A percentile compares a stretch with the other conserved stretches of the same genome.
Conservation (phyloP, 1,140 invertebrate genomes). For the Brachionus sp. region DNA sequence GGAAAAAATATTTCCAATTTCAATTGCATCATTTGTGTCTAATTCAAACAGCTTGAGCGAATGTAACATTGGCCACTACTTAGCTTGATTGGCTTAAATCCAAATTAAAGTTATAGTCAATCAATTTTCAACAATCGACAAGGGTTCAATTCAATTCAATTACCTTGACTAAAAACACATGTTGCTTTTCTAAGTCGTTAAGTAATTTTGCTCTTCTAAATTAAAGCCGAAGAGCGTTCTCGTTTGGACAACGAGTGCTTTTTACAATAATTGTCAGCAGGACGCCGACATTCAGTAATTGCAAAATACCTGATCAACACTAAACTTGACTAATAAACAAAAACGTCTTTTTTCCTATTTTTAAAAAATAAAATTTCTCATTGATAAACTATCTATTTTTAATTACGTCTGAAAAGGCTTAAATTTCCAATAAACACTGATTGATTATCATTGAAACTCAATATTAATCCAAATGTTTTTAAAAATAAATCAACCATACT, state of each 20-base stretch:
- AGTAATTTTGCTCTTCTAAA: constrained; percentile 14
- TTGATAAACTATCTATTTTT: neutral
- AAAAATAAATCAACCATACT: constrained; percentile 1
- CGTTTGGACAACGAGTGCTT: constrained; percentile 19
- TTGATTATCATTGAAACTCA: constrained; percentile 10
- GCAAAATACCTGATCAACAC: neutral
- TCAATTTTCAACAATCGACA: constrained; percentile 10
- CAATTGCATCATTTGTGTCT: constrained; percentile 23
- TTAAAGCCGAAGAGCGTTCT: constrained; percentile 11
- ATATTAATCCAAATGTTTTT: constrained; percentile 31
- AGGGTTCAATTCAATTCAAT: constrained; percentile 28
- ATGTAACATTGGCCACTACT: constrained; percentile 12
- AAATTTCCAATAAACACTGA: neutral
- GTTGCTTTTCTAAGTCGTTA: constrained; percentile 29
- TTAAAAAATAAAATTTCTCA: neutral
- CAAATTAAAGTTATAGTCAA: constrained; percentile 1
- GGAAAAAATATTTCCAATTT: too few relatives aligned
- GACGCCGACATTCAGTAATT: neutral
- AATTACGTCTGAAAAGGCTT: constrained; percentile 6
- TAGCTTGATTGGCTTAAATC: constrained; percentile 23
- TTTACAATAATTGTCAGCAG: constrained; percentile 23
- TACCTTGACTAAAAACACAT: constrained; percentile 20
- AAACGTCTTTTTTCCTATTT: neutral
- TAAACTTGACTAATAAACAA: neutral
- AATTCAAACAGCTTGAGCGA: constrained; percentile 13